Evolutionary conservation across 1,140 invertebrate genomes (phyloP), one percentile per base, ranked within the genome.

Genomic region (Heliconius hewitsoni): DNA sequence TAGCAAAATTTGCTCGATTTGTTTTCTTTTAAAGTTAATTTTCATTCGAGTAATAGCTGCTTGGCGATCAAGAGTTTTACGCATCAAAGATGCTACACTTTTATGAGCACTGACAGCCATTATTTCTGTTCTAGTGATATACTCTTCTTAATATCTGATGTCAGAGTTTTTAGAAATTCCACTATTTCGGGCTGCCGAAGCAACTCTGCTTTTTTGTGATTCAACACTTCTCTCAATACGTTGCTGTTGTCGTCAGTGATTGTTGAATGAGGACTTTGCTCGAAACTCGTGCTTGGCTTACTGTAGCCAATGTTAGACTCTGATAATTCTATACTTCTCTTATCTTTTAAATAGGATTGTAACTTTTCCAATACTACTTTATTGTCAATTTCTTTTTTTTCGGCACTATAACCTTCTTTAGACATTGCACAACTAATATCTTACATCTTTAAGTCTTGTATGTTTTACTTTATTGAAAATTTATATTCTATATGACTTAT

Each of bases 341-440:
- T 95, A 83, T 95, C 94, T 86, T 95, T 95, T 71, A 95, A 82
- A 83, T 92, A 95, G 1, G 89, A 89, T 76, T 95, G 94, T 55
- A 95, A 85, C 87, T 89, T 93, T 81, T 94, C 94, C 72, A 95
- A 87, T 78, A 95, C 93, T 16, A 91, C 87, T 90, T 95, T 94
- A 84, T 87, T 94, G 76, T 94, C 92, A 80, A 89, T 85, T 85
- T 94, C 93, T 89, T 91, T 94, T 77, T 93, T 92, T 79, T 94
- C 92, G 72, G 88, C 81, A 86, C 83, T 92, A 93, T 92, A 93
- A 94, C 91, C 93, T 92, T 94, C 93, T 91, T 92, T 93, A 76
- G 93, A 92, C 93, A 94, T 94, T 46, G 84, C 88, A 87, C 81
- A 50, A 46, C 77, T 52, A 72, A 39, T 23, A 80, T 82, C 73